Percentiles rank a stretch among this genome's conserved stretches.
phyloP scores from a whole-genome alignment of 2,888 invertebrate genomes.

The Campoplex capitator region DNA sequence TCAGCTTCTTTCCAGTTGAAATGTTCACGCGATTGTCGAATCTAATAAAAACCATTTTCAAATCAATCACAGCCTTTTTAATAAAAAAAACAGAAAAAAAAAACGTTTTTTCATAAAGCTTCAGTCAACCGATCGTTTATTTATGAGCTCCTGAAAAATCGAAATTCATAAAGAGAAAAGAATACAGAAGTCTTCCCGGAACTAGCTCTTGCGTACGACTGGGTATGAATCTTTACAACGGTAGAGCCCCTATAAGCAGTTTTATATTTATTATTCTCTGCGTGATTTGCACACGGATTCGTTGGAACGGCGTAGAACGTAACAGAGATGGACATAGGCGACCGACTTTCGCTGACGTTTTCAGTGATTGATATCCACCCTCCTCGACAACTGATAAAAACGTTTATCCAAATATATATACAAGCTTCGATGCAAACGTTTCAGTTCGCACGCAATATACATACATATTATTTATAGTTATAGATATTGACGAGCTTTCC shows the following conservation, averaged over 20 bases:
- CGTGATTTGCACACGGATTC: neutral
- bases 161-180: neutral
- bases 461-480: conserved; percentile 30
- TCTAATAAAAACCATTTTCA: neutral
- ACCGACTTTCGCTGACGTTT: conserved; percentile 62
- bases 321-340: conserved; percentile 48
- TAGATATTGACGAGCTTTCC: conserved; percentile 51
- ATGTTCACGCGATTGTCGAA: neutral
- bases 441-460: conserved; percentile 51
- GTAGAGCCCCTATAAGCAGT: neutral
- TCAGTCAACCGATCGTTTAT: neutral
- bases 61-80: neutral
- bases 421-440: conserved; percentile 49
- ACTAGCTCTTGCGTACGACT: neutral
- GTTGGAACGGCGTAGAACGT: conserved; percentile 3
- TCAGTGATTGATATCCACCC: conserved; percentile 65
- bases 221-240: neutral
- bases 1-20: neutral
- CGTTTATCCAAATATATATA: conserved; percentile 56
- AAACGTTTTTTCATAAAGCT: neutral
- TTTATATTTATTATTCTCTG: neutral
- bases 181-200: neutral
- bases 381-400: conserved; percentile 66
- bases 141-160: neutral
- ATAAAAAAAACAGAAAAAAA: neutral